phyloP scores from a whole-genome alignment of 2,888 invertebrate genomes.

The Calephelis perditalis region DNA sequence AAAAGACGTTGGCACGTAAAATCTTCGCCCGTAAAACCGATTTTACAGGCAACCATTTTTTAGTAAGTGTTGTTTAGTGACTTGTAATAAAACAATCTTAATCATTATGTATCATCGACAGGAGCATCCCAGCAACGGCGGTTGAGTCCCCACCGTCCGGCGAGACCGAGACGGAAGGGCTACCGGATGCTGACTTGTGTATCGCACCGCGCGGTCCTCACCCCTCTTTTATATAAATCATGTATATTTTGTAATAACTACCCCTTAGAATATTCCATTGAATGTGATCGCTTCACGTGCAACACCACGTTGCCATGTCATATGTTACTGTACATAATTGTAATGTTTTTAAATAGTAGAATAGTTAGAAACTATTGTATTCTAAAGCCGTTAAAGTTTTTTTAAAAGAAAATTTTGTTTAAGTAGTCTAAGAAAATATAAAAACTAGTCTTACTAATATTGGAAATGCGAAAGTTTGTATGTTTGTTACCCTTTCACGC shows the following conservation, averaged over 20 bases:
- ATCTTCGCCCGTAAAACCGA: too few species aligned
- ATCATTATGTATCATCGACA: slow-evolving; percentile 27
- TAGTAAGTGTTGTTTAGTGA: too few species aligned
- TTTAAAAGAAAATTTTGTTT: too few species aligned
- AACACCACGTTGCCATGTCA: slow-evolving; percentile 2
- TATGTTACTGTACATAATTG: slow-evolving; percentile 12
- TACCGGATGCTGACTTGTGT: background rate
- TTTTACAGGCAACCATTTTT: too few species aligned
- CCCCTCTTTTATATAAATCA: slow-evolving; percentile 4
- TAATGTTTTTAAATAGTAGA: slow-evolving; percentile 8
- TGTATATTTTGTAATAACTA: slow-evolving; percentile 12
- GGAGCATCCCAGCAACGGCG: slow-evolving; percentile 69
- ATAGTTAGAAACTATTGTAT: too few species aligned
- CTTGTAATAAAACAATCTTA: too few species aligned
- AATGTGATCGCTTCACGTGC: slow-evolving; percentile 11
- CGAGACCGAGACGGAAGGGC: slow-evolving; percentile 21
- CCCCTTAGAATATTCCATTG: slow-evolving; percentile 10
- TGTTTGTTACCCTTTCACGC: too few species aligned
- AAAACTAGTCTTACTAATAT: too few species aligned
- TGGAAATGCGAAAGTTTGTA: too few species aligned
- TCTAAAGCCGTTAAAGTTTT: too few species aligned
- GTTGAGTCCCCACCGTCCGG: slow-evolving; percentile 42
- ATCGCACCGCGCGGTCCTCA: background rate
- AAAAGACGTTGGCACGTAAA: too few species aligned
- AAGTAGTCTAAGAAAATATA: too few species aligned